Conservation (phyloP, 2,888 invertebrate genomes). For the Mythimna vitellina region DNA sequence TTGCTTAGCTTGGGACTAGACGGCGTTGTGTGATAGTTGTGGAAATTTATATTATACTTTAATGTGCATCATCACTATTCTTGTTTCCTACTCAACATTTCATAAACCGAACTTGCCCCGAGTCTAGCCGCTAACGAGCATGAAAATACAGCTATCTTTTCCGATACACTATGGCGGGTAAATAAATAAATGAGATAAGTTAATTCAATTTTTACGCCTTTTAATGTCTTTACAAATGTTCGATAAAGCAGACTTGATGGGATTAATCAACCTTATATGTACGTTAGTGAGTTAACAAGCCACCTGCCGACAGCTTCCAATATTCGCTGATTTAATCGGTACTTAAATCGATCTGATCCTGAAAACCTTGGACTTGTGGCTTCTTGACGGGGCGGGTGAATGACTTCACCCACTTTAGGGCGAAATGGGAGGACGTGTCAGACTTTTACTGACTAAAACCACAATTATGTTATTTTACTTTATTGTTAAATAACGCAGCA, state of each 20-base stretch:
- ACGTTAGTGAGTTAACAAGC: not conserved
- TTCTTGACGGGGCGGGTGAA: too few relatives aligned
- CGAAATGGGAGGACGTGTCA: too few relatives aligned
- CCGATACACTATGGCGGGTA: not conserved
- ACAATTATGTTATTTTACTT: too few relatives aligned
- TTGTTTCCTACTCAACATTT: slow-evolving; percentile 9
- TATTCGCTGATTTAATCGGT: not conserved
- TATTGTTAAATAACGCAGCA: too few relatives aligned
- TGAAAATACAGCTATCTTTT: slow-evolving; percentile 19
- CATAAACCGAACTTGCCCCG: not conserved
- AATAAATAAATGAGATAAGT: slow-evolving; percentile 18
- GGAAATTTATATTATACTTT: too few relatives aligned
- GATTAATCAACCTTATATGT: not conserved
- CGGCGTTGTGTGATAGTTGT: too few relatives aligned
- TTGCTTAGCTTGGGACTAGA: too few relatives aligned
- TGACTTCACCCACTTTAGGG: too few relatives aligned
- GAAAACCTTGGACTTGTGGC: not conserved
- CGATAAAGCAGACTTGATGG: not conserved
- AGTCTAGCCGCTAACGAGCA: not conserved
- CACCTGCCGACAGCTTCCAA: not conserved
- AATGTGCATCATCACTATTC: not conserved
- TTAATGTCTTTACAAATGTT: slow-evolving; percentile 14
- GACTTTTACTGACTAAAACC: too few relatives aligned
- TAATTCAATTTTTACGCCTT: not conserved
- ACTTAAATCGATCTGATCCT: not conserved